Evolutionary conservation across 1,140 invertebrate species (phyloP).

Genomic region (Sweltsa coloradensis): DNA sequence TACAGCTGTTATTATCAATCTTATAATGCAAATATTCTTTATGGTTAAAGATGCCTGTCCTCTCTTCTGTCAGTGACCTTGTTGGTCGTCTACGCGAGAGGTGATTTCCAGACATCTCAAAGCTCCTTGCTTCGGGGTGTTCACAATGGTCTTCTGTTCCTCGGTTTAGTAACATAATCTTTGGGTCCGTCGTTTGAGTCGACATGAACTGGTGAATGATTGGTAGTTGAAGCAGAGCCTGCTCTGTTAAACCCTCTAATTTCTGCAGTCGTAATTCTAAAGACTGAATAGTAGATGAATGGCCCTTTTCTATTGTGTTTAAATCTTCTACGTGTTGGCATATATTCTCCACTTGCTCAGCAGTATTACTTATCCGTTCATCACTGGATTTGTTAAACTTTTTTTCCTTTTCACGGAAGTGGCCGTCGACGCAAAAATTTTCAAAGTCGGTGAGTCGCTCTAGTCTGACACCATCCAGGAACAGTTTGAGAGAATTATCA

Average conservation of each 20-base stretch:
- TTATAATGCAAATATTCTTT: too few relatives aligned
- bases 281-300: slow-evolving; percentile 61
- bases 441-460: slow-evolving; percentile 94
- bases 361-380: slow-evolving; percentile 73
- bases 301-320: slow-evolving; percentile 77
- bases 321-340: slow-evolving; percentile 70
- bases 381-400: slow-evolving; percentile 78
- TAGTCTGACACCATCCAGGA: slow-evolving; percentile 83
- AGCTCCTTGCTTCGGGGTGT: slow-evolving; percentile 22
- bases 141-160: slow-evolving; percentile 36
- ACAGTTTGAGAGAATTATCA: slow-evolving; percentile 88
- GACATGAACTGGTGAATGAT: slow-evolving; percentile 79
- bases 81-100: too few relatives aligned
- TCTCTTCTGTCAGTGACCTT: too few relatives aligned
- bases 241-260: slow-evolving; percentile 71
- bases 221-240: slow-evolving; percentile 62
- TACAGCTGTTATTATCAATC: too few relatives aligned
- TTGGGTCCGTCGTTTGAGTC: slow-evolving; percentile 48
- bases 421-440: slow-evolving; percentile 92
- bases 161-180: slow-evolving; percentile 38
- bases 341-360: slow-evolving; percentile 79
- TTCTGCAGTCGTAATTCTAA: slow-evolving; percentile 78
- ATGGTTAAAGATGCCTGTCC: too few relatives aligned
- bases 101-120: slow-evolving; percentile 22
- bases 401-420: slow-evolving; percentile 61